phyloP scores from a whole-genome alignment of 2,888 invertebrate species.

The Endomychus coccineus region DNA sequence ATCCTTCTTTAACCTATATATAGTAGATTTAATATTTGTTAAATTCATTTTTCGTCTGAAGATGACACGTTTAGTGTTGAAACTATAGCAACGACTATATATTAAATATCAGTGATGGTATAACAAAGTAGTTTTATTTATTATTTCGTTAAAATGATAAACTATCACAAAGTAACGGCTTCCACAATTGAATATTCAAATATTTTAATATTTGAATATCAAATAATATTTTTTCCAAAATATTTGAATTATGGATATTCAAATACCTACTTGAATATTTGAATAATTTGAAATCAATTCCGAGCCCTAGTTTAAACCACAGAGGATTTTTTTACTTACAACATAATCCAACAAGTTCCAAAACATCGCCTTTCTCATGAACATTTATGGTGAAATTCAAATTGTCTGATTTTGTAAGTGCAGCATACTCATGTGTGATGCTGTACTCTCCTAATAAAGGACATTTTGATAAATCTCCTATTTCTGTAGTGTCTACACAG shows the following conservation, averaged over 20 bases:
- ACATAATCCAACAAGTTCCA: constrained; percentile 91
- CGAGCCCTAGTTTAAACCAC: neutral
- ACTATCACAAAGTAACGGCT: no score
- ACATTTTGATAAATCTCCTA: constrained; percentile 73
- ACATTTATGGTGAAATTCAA: constrained; percentile 88
- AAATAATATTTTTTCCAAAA: no score
- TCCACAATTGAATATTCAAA: no score
- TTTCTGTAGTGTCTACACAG: constrained; percentile 75
- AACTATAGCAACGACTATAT: no score
- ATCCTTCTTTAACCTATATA: no score
- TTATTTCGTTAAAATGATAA: no score
- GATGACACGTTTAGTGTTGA: no score
- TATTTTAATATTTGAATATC: no score
- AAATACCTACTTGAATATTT: constrained; percentile 11
- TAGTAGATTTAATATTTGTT: no score
- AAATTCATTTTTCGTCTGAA: no score
- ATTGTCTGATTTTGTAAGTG: constrained; percentile 70
- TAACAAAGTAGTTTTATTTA: no score
- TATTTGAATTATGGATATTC: neutral
- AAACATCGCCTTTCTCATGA: constrained; percentile 78
- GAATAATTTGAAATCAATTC: constrained; percentile 3
- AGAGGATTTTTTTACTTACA: constrained; percentile 57
- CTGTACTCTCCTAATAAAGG: constrained; percentile 75
- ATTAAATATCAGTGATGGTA: no score
- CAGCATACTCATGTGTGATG: constrained; percentile 67